phyloP scores from a whole-genome alignment of 92 coral and sea anemone genomes.

The Phenganax subtilis region DNA sequence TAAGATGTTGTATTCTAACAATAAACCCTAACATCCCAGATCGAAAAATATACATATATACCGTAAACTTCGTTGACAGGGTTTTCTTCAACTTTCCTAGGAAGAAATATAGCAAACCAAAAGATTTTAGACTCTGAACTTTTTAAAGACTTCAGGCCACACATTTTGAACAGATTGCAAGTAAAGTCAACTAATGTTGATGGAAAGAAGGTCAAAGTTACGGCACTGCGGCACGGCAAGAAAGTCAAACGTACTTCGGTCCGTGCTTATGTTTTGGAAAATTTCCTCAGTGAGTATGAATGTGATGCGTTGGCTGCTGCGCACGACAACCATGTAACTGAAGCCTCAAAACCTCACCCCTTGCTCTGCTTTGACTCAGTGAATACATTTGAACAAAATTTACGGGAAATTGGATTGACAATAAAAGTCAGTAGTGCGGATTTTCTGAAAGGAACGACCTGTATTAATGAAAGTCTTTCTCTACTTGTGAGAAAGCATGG shows the following conservation, averaged over 20 bases:
- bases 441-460: constrained; percentile 75
- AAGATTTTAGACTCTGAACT: not conserved
- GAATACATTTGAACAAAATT: constrained; percentile 63
- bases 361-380: constrained; percentile 80
- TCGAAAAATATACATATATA: too few relatives aligned
- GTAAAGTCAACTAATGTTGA: constrained; percentile 52
- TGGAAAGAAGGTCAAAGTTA: constrained; percentile 50
- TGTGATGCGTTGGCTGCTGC: constrained; percentile 70
- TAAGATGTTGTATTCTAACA: too few relatives aligned
- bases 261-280: constrained; percentile 72
- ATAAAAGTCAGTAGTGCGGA: constrained; percentile 63
- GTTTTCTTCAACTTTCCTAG: not conserved
- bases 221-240: constrained; percentile 48
- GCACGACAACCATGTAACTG: constrained; percentile 62
- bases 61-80: too few relatives aligned
- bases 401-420: constrained; percentile 63
- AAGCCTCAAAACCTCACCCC: constrained; percentile 60
- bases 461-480: constrained; percentile 85
- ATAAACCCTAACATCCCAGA: too few relatives aligned
- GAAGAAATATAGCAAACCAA: not conserved
- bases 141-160: constrained; percentile 57
- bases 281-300: constrained; percentile 65
- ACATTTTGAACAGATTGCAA: constrained; percentile 56
- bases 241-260: constrained; percentile 50
- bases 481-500: constrained; percentile 47